Base-by-base conservation (phyloP, 2,113 vertebrate genomes). In the Suncus etruscus region DNA sequence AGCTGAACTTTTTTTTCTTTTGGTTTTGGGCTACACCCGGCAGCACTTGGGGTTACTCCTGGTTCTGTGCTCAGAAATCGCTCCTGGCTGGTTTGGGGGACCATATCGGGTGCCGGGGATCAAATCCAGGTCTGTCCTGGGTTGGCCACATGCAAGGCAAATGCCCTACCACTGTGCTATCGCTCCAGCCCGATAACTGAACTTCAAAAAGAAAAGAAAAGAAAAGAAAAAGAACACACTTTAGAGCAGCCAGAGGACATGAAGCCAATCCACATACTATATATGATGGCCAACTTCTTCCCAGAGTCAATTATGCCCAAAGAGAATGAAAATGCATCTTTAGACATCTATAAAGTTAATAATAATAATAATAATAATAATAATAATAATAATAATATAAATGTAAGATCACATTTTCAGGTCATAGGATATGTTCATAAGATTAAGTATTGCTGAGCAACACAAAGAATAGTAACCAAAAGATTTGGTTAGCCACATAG, bases 261-360 rank as follows among this genome's bases (percentile, higher is more conserved):
- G 4, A 75, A 25, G 12, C 24, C 65, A 29, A 25, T 29, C 6
- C 11, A 29, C 65, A 22, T 6, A 16, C 20, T 20, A 22, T 6
- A 20, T 20, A 16, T 63, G 72, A 74, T 58, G 11, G 5, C 2
- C 39, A 75, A 76, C 25, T 27, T 76, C 61, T 72, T 15, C 45
- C n/a, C 25, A 74, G 87, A 84, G 92, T 29, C 29, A 84, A 81
- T 63, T 31, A 89, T 31, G 4, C 47, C 22, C 63, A 75, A 45
- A 82, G 6, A 79, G 48, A 84, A 70, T 66, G 6, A n/a, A 76
- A 66, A 8, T 1, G 6, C 6, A 14, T 39, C 31, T 80, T 87
- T 27, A 48, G 79, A 89, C 86, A 70, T 11, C 32, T 32, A 29
- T 22, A 73, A 69, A 29, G 14, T 39, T 81, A 32, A 88, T 2